Percentiles rank a stretch among this genome's conserved stretches.
Conservation (phyloP, 2,113 vertebrate genomes). For the Osmerus mordax region DNA sequence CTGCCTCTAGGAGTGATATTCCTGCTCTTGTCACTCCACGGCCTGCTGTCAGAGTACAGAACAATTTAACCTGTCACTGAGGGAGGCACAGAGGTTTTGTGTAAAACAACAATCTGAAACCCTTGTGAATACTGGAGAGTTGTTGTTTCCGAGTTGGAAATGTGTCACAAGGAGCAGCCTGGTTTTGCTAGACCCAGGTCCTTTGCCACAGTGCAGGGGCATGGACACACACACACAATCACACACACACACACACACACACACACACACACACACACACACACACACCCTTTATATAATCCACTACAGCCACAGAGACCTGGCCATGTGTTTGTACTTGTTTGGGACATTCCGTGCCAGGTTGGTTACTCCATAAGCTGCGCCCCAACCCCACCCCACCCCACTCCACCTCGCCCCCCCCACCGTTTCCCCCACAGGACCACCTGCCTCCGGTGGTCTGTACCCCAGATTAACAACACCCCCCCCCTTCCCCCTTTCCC, state of each 20-base stretch:
- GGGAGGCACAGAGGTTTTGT: too few relatives aligned
- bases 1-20: too few relatives aligned
- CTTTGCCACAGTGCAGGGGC: too few relatives aligned
- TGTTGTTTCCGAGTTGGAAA: too few relatives aligned
- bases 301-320: neutral
- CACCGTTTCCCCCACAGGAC: too few relatives aligned
- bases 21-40: too few relatives aligned
- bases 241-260: neutral
- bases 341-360: neutral
- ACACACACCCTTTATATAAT: neutral
- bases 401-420: slow-evolving; percentile 9
- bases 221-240: neutral
- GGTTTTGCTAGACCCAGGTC: too few relatives aligned
- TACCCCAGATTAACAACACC: slow-evolving; percentile 18
- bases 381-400: slow-evolving; percentile 10
- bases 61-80: too few relatives aligned
- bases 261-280: neutral
- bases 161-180: too few relatives aligned
- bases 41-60: too few relatives aligned
- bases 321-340: slow-evolving; percentile 3
- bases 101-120: too few relatives aligned
- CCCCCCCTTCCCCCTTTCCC: neutral
- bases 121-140: too few relatives aligned
- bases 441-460: neutral
- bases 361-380: slow-evolving; percentile 11